phyloP scores from a whole-genome alignment of 2,888 invertebrate species.

The Apodemia hepburni region DNA sequence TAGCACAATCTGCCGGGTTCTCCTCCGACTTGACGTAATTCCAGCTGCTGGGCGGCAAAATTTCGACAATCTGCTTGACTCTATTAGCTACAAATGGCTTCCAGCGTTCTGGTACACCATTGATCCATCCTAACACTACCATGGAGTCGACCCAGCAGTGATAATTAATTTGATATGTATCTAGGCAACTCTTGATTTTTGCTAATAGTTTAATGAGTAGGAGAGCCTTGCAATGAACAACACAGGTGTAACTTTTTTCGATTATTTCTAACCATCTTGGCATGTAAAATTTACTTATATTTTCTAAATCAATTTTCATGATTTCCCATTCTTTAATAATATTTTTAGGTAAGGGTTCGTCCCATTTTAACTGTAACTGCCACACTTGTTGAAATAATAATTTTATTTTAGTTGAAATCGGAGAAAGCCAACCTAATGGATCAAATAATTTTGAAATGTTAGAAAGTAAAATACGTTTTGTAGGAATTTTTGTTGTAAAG shows the following conservation, averaged over 20 bases:
- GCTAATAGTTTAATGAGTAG: slow-evolving; percentile 12
- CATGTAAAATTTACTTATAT: slow-evolving; percentile 15
- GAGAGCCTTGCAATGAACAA: slow-evolving; percentile 10
- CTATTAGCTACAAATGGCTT: slow-evolving; percentile 33
- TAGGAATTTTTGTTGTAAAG: too few relatives aligned
- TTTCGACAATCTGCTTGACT: slow-evolving; percentile 20
- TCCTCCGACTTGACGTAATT: slow-evolving; percentile 27
- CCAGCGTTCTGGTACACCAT: slow-evolving; percentile 28
- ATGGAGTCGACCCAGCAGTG: slow-evolving; percentile 31
- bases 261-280: slow-evolving; percentile 18
- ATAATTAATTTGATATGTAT: slow-evolving; percentile 19
- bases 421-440: too few relatives aligned
- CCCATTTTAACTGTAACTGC: slow-evolving; percentile 14
- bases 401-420: slow-evolving; percentile 3
- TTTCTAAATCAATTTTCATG: slow-evolving; percentile 8
- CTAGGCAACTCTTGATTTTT: slow-evolving; percentile 5
- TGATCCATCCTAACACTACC: slow-evolving; percentile 30
- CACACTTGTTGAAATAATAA: slow-evolving; percentile 20
- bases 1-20: slow-evolving; percentile 29
- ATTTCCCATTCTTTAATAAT: slow-evolving; percentile 15
- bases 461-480: too few relatives aligned
- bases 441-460: too few relatives aligned
- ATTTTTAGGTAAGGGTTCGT: slow-evolving; percentile 14
- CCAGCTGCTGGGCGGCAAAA: slow-evolving; percentile 23
- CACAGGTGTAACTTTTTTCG: slow-evolving; percentile 18